Conservation (phyloP, 2,888 invertebrate genomes). For the Gortyna flavago region DNA sequence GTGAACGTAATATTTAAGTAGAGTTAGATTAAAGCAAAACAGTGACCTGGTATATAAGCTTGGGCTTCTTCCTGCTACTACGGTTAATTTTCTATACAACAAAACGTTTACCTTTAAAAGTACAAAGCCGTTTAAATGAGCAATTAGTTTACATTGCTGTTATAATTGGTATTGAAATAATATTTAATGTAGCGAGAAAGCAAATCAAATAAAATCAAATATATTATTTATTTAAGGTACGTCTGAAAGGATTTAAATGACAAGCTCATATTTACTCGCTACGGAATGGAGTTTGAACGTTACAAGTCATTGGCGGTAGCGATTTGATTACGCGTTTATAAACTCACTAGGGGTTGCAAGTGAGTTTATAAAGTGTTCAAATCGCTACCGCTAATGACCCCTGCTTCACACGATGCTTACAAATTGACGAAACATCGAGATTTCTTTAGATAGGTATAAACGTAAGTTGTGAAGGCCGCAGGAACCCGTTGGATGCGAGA, state of each 20-base stretch:
- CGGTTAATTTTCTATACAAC: not conserved
- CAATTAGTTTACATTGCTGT: not conserved
- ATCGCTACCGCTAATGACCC: too few relatives aligned
- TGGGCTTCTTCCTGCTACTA: not conserved
- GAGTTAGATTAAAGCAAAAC: not conserved
- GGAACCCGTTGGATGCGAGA: too few relatives aligned
- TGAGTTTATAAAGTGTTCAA: too few relatives aligned
- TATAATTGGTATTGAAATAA: not conserved
- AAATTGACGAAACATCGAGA: not conserved
- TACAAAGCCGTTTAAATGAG: not conserved
- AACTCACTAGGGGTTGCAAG: not conserved
- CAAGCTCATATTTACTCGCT: conserved; percentile 39
- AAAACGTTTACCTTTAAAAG: not conserved
- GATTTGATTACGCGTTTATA: not conserved
- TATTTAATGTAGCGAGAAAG: not conserved
- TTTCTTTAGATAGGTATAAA: not conserved
- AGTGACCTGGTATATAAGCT: not conserved
- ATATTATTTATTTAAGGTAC: conserved; percentile 39
- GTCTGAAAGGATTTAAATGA: conserved; percentile 41
- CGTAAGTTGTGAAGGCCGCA: too few relatives aligned
- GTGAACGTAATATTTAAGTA: not conserved
- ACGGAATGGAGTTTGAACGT: conserved; percentile 21
- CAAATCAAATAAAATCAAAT: conserved; percentile 21
- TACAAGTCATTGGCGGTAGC: conserved; percentile 7
- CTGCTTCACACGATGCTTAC: not conserved